Evolutionary conservation across 2,797 vertebrate species (phyloP).

Genomic region (Caiman crocodilus): DNA sequence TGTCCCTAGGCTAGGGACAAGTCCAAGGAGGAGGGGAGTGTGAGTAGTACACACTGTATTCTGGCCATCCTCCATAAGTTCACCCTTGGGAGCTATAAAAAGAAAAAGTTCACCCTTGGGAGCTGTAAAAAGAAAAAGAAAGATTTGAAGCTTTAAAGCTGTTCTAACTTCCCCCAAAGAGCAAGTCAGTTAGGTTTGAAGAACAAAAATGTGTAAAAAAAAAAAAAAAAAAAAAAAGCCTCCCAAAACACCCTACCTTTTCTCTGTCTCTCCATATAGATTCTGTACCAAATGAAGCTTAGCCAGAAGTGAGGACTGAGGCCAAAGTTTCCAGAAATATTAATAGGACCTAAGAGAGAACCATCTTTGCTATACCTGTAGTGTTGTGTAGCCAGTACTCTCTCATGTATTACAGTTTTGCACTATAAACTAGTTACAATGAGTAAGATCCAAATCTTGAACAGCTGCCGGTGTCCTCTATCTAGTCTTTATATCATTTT

Average conservation of each 20-base stretch:
- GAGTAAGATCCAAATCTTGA: background rate
- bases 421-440: slow-evolving; percentile 19
- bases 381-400: background rate
- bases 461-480: background rate
- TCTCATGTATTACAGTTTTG: background rate
- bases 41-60: background rate
- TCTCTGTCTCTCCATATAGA: too few species aligned
- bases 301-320: background rate
- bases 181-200: too few species aligned
- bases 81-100: too few species aligned
- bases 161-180: too few species aligned
- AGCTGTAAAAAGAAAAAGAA: too few species aligned
- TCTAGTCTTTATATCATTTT: background rate
- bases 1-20: slow-evolving; percentile 13
- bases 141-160: too few species aligned
- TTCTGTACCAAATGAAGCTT: too few species aligned
- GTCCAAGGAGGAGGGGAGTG: background rate
- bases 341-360: background rate
- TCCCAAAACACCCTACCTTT: too few species aligned
- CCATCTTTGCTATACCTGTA: background rate
- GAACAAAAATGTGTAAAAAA: too few species aligned
- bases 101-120: too few species aligned
- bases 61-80: background rate
- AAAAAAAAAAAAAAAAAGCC: too few species aligned
- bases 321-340: background rate